Evolutionary conservation across 2,888 invertebrate genomes (phyloP).

Genomic region (Drosophila subquinaria): DNA sequence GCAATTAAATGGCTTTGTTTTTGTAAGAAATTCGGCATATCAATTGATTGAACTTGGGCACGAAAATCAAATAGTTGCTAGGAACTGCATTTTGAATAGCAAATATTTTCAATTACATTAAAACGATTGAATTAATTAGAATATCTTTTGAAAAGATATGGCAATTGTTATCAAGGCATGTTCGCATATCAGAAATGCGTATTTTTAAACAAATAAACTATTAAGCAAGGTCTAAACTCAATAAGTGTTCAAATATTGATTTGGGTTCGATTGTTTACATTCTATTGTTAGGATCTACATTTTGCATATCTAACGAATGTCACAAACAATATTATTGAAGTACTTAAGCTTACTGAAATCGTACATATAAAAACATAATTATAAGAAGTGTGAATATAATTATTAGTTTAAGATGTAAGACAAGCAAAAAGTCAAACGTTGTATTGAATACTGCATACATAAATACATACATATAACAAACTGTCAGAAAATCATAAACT

Average conservation of each 20-base stretch:
- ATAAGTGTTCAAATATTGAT: constrained; percentile 66
- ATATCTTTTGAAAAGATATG: constrained; percentile 40
- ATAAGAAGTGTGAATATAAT: constrained; percentile 40
- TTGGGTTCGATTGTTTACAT: constrained; percentile 30
- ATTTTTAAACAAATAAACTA: constrained; percentile 29
- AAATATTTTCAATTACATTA: constrained; percentile 18
- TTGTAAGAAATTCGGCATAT: background rate
- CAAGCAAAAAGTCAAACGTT: constrained; percentile 15
- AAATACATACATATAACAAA: constrained; percentile 13
- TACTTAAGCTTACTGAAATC: constrained; percentile 48
- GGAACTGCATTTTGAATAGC: constrained; percentile 17
- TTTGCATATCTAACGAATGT: constrained; percentile 54
- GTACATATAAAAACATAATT: constrained; percentile 29
- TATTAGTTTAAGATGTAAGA: constrained; percentile 19
- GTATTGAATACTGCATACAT: constrained; percentile 31
- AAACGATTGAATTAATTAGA: constrained; percentile 20
- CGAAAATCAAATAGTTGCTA: constrained; percentile 51
- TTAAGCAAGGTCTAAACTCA: constrained; percentile 45
- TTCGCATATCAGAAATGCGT: constrained; percentile 69
- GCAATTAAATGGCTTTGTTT: background rate
- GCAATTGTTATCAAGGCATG: constrained; percentile 77
- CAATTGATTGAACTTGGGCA: constrained; percentile 9
- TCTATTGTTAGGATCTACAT: constrained; percentile 37
- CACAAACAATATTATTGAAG: constrained; percentile 28
- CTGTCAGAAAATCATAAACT: constrained; percentile 63